These are phyloP conservation scores for Agapornis canus DNA, from an alignment of 2,797 vertebrate genomes.

Conservation along the genomic window DNA sequence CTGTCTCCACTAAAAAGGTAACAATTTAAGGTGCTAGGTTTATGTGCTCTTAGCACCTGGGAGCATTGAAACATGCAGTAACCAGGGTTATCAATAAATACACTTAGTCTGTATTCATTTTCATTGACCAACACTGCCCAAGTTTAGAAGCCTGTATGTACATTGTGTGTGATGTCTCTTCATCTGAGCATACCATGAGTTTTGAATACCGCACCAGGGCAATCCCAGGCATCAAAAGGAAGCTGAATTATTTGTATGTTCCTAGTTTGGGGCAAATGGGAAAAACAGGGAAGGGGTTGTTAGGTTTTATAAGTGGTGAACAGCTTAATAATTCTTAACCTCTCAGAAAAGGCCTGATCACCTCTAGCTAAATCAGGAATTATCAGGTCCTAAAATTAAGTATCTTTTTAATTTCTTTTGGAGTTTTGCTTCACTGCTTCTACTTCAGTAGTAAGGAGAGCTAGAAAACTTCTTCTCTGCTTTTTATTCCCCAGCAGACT, in stretches of 20 bases:
- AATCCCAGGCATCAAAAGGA: not conserved
- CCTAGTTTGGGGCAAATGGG: not conserved
- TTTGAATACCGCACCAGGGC: not conserved
- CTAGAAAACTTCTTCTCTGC: not conserved
- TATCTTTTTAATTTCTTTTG: not conserved
- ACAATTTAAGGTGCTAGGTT: not conserved
- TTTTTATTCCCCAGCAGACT: not conserved
- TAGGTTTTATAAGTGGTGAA: not conserved
- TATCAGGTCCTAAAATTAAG: not conserved
- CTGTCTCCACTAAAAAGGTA: not conserved
- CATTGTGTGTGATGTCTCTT: not conserved
- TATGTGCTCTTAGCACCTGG: not conserved
- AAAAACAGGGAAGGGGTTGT: not conserved
- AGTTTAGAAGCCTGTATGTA: not conserved
- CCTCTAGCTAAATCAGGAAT: not conserved
- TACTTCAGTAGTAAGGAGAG: not conserved
- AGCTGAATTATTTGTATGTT: not conserved
- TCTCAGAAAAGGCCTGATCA: not conserved
- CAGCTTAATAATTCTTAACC: not conserved
- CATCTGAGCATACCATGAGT: fast-evolving
- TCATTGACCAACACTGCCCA: not conserved
- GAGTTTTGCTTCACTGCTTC: not conserved
- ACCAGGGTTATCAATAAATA: not conserved
- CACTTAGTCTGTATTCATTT: not conserved
- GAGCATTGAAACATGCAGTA: not conserved